Evolutionary conservation across 2,113 vertebrate species (phyloP), one percentile per base, ranked within the genome.

Genomic region (Gobio gobio): DNA sequence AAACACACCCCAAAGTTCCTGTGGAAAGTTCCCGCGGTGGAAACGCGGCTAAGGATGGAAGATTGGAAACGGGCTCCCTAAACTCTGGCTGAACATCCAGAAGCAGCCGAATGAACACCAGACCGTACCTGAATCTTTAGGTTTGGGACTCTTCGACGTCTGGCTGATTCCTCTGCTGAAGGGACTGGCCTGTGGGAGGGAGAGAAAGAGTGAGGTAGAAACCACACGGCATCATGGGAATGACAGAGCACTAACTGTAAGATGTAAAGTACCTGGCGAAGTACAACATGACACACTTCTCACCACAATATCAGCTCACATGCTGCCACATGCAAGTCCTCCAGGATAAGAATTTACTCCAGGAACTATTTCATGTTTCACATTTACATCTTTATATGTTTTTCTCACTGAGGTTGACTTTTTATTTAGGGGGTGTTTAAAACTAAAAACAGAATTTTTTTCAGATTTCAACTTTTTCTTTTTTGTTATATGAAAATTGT

Each of bases 51-150:
- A 29, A 29, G 1, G 7, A 33, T 33, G 16, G 26, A 18, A 18
- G 26, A 18, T 1, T 3, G 13, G 59, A 12, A 40, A 51, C 49
- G 4, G 5, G 49, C 14, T 51, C 14, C 1, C 14, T 51, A 51
- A 16, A 58, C 56, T 47, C 45, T 47, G 45, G 45, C 2, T 59
- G 22, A 58, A 63, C 24, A 26, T 24, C 29, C 26, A 66, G 14
- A 33, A 16, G 5, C 6, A 9, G 29, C 22, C 4, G 2, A 24
- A 84, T 24, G 10, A n/a, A 75, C 70, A 66, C 43, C 43, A 59
- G 58, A 56, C 16, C 26, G 40, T 95, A 99, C 97, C 98, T 96
- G 96, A 91, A 86, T 94, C 95, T 93, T 95, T 97, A 20, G 94
- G 94, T 89, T 96, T 95, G 16, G 95, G 94, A 91, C 94, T 94